phyloP scores from a whole-genome alignment of 2,888 invertebrate genomes.

The Ischnura elegans region DNA sequence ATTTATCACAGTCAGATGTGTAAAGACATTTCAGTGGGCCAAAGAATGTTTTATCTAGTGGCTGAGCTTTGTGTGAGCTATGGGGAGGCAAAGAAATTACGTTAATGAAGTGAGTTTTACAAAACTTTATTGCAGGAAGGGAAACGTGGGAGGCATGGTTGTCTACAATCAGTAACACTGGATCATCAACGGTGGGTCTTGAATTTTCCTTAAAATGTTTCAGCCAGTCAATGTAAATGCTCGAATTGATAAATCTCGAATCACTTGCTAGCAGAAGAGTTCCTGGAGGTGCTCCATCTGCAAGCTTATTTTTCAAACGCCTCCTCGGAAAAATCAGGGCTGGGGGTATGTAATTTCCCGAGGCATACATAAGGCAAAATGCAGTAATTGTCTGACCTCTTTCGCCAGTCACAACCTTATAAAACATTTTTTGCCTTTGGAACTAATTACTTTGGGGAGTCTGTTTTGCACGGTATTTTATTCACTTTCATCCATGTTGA shows the following conservation, averaged over 20 bases:
- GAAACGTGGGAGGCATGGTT: neutral
- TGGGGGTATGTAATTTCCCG: neutral
- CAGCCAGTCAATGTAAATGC: neutral
- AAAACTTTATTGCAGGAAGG: neutral
- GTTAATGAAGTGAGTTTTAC: neutral
- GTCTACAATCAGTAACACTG: neutral
- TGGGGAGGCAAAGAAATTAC: neutral
- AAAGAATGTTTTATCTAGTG: neutral
- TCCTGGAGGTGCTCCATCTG: neutral
- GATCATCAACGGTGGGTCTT: neutral
- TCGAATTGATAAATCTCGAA: neutral
- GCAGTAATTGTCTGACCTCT: neutral
- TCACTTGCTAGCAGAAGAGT: neutral
- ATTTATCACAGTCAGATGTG: too few species aligned
- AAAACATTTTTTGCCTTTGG: neutral
- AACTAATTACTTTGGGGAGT: neutral
- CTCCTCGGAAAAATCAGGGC: neutral
- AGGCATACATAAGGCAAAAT: neutral
- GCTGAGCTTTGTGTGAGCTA: neutral
- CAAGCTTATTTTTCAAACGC: neutral
- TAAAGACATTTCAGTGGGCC: too few species aligned
- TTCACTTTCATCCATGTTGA: neutral
- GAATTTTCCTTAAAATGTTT: neutral
- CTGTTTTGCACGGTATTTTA: neutral
- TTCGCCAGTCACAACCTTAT: neutral